Base-by-base conservation (phyloP, 2,113 vertebrate species). In the Sinosuthora webbiana region DNA sequence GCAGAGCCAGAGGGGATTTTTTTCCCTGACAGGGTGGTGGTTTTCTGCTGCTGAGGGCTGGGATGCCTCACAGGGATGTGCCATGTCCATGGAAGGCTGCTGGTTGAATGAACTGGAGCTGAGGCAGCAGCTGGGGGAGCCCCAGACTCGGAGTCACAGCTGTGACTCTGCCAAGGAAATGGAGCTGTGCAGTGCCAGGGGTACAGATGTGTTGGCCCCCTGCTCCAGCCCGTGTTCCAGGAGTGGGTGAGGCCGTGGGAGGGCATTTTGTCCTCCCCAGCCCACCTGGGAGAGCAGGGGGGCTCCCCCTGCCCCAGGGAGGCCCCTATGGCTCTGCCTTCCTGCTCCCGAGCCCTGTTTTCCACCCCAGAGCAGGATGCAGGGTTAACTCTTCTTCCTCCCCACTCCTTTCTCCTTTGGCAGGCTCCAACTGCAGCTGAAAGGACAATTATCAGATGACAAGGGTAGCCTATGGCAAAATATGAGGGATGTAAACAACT, bases 161-260 rank as follows among this genome's bases (percentile, higher is more conserved):
- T 39, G 21, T 35, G 83, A 5, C 42, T 41, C 16, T 60, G 59
- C 77, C 42, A 83, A 50, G 37, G 55, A 53, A 18, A 17, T 2
- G 10, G 55, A 19, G 50, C 64, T 2, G 25, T 57, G 39, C 45
- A 42, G 20, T 63, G 41, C 53, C 63, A 53, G 76, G 60, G 59
- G 7, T 25, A 28, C 56, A 39, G 25, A 19, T 3, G 3, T 74
- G 45, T 59, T 45, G 59, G 13, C 13, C 4, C 4, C 6, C 7
- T 60, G 21, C 42, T 6, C 8, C 28, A 31, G 10, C 2, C 37
- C 0, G 0, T 33, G 80, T 33, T 10, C n/a, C 23, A 55, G 49
- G 41, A 14, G 6, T 13, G 11, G 16, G 0, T 0, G 2, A 86
- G 49, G 49, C 17, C 13, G 2, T 45, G 50, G 56, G 45, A 9